Percentiles rank a stretch among this genome's conserved stretches.
These are phyloP conservation scores for Agrenia bidenticulata DNA, from an alignment of 2,888 invertebrate species.

Conservation along the genomic window DNA sequence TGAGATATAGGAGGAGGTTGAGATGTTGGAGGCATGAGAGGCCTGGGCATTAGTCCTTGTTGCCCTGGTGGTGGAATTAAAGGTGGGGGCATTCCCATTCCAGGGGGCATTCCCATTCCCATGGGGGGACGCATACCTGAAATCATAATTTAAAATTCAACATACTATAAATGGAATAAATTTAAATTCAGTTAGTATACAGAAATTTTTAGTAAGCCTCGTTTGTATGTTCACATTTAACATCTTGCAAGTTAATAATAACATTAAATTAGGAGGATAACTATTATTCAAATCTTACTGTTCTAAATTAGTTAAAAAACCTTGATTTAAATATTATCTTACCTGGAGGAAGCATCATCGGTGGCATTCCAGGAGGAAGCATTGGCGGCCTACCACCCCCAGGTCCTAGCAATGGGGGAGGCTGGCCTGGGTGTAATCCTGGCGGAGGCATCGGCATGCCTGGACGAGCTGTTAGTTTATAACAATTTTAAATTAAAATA, in stretches of 20 bases:
- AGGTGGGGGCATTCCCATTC: conserved; percentile 65
- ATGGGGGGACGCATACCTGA: conserved; percentile 58
- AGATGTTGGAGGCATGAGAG: conserved; percentile 38
- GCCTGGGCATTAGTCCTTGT: conserved; percentile 43
- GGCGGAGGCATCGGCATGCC: conserved; percentile 52
- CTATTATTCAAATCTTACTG: no score
- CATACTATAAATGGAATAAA: no score
- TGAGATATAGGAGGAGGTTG: conserved; percentile 22
- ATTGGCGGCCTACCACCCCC: conserved; percentile 53
- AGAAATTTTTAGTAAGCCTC: no score
- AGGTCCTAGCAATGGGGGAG: conserved; percentile 65
- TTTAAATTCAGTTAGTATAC: no score
- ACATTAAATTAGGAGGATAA: no score
- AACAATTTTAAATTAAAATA: background rate
- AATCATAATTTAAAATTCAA: no score
- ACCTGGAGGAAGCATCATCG: conserved; percentile 50
- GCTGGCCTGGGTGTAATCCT: conserved; percentile 54
- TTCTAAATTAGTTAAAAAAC: no score
- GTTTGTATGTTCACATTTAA: no score
- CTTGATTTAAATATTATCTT: no score
- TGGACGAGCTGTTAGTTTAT: conserved; percentile 32
- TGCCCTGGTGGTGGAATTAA: conserved; percentile 60
- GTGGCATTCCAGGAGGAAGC: conserved; percentile 52
- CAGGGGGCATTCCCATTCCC: conserved; percentile 63
- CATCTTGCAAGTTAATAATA: no score